A percentile compares a stretch with the other conserved stretches of the same genome.
These are phyloP conservation scores for Tinea pellionella DNA, from an alignment of 2,888 invertebrate species.

Conservation along the genomic window DNA sequence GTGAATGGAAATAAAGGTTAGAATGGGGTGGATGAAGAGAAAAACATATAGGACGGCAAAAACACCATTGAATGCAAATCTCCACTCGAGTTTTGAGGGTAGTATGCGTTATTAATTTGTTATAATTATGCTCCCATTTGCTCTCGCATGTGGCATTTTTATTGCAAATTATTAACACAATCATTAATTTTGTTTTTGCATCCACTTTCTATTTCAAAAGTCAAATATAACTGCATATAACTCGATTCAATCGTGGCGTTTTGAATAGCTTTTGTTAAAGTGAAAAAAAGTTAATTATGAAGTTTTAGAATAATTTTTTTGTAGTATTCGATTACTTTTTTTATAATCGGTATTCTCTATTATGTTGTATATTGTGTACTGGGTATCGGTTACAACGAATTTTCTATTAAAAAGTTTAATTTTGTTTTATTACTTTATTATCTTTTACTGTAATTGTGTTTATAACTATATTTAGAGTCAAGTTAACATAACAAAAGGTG, in stretches of 20 bases:
- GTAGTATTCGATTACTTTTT: slow-evolving; percentile 29
- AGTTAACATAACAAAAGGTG: too few species aligned
- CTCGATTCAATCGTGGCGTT: not conserved
- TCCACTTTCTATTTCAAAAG: slow-evolving; percentile 27
- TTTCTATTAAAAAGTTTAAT: slow-evolving; percentile 17
- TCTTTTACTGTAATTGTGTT: too few species aligned
- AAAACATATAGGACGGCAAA: slow-evolving; percentile 49
- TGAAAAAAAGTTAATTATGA: slow-evolving; percentile 39
- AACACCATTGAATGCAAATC: slow-evolving; percentile 65
- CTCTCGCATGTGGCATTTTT: slow-evolving; percentile 68
- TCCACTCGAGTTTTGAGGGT: slow-evolving; percentile 66
- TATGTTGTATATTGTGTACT: slow-evolving; percentile 29
- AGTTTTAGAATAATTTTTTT: slow-evolving; percentile 38
- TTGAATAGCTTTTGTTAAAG: slow-evolving; percentile 23
- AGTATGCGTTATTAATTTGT: slow-evolving; percentile 67
- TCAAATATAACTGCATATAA: not conserved
- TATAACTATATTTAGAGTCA: too few species aligned
- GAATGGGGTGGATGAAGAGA: slow-evolving; percentile 21
- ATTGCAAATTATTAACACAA: slow-evolving; percentile 66
- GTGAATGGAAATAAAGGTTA: slow-evolving; percentile 18
- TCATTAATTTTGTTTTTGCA: slow-evolving; percentile 68
- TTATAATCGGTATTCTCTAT: slow-evolving; percentile 22
- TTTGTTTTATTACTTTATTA: not conserved
- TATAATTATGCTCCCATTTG: slow-evolving; percentile 65
- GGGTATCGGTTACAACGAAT: slow-evolving; percentile 49